A percentile compares a stretch with the other conserved stretches of the same genome.
These are phyloP conservation scores for Maconellicoccus hirsutus DNA, from an alignment of 1,140 invertebrate genomes.

Conservation along the genomic window DNA sequence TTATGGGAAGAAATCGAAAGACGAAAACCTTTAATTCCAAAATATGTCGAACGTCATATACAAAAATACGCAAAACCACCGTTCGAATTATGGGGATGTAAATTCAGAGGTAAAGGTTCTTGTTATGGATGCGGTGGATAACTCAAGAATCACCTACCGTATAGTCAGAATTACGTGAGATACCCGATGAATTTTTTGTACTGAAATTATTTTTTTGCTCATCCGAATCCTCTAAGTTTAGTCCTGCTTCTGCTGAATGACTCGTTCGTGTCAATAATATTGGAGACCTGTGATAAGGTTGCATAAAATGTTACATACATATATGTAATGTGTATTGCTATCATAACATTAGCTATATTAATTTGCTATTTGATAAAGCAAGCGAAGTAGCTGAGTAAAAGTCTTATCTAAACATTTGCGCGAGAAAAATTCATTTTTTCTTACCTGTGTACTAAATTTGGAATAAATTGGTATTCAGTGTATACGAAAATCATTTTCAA, in stretches of 20 bases:
- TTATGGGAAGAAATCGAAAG: slow-evolving; percentile 14
- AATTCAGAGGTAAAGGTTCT: slow-evolving; percentile 8
- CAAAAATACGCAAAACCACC: slow-evolving; percentile 13
- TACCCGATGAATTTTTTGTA: neutral
- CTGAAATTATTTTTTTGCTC: neutral
- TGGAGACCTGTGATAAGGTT: neutral
- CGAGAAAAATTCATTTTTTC: no score
- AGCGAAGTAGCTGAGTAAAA: no score
- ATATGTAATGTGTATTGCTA: no score
- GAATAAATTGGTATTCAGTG: no score
- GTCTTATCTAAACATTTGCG: no score
- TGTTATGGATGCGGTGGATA: slow-evolving; percentile 9
- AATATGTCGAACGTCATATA: neutral
- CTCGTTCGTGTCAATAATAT: neutral
- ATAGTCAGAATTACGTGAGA: neutral
- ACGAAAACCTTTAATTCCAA: neutral
- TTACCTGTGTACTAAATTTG: no score
- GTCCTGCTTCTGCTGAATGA: slow-evolving; percentile 11
- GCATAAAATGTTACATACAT: neutral
- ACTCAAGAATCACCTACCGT: neutral
- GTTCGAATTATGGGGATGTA: slow-evolving; percentile 1
- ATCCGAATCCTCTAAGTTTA: neutral
- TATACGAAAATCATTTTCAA: no score
- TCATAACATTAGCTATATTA: no score
- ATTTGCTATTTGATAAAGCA: neutral